Evolutionary conservation across 1,140 invertebrate species (phyloP), one percentile per base, ranked within the genome.

Genomic region (Caenorhabditis inopinata): DNA sequence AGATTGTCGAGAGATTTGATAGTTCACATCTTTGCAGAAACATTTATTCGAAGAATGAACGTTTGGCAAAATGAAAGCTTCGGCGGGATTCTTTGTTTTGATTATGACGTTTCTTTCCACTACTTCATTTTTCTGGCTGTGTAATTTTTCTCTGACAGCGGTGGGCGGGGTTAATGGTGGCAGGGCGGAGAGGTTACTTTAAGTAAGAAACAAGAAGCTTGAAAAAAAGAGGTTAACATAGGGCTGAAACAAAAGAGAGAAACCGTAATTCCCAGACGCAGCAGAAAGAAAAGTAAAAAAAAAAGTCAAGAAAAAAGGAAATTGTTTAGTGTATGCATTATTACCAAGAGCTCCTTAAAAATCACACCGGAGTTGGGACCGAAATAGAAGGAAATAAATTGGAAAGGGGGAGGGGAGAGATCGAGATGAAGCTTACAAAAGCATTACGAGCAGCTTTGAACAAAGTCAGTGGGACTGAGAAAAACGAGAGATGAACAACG

Each of bases 391-490:
- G 32, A 16, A 18, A 16, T 38, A 68, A 38, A 18, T 38, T 38
- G 27, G 25, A 68, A 68, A 68, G 25, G 58, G 58, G 58, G n/a
- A 38, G 38, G 14, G 38, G 5, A 68, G 58, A 68, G 58, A 68
- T 68, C 58, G n/a, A 38, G 16, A 11, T 38, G 58, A 68, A 42
- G 58, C 58, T 38, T 18, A 68, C 53, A 68, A 68, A 68, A 68
- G 58, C 58, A 68, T 68, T 68, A n/a, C 29, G 58, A 38, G 58
- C 58, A 68, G 58, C 58, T 68, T 68, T 68, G 58, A 68, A 68
- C 58, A n/a, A 18, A 38, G 29, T 68, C 58, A 68, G 32, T 18
- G n/a, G n/a, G 25, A 68, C 58, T 68, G 58, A 68, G 58, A 68
- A 68, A 38, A 21, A 68, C 0, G 58, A 68, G 58, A 68, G 12